Percentiles rank a stretch among this genome's conserved stretches.
phyloP scores from a whole-genome alignment of 1,140 invertebrate species.

The Brachionus asplanchnoidis region DNA sequence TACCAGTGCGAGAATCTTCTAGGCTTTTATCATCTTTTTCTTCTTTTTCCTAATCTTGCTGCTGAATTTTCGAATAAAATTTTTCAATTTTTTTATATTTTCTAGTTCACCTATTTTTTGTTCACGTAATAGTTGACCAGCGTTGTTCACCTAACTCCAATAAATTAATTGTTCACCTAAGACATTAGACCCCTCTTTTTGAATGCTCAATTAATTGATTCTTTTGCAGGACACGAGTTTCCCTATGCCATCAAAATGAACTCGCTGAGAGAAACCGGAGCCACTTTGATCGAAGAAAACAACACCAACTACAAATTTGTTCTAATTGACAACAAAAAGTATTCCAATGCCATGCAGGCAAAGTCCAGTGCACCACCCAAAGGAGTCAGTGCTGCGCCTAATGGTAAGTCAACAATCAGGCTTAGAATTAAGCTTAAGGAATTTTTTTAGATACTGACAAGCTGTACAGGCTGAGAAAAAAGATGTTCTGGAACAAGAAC shows the following conservation, averaged over 20 bases:
- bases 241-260: conserved; percentile 38
- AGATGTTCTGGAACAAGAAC: conserved; percentile 13
- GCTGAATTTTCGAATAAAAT: no score
- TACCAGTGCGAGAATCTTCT: no score
- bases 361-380: not conserved
- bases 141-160: no score
- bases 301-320: conserved; percentile 5
- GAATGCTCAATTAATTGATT: not conserved
- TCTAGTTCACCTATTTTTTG: no score
- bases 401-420: not conserved
- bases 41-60: no score
- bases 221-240: conserved; percentile 29
- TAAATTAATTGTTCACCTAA: no score
- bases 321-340: not conserved
- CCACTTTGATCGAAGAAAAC: conserved; percentile 3
- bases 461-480: not conserved
- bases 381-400: not conserved
- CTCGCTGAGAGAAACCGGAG: not conserved
- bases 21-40: no score
- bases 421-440: not conserved
- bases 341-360: not conserved
- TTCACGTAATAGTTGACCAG: no score
- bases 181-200: no score
- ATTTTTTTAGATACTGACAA: not conserved
- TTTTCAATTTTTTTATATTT: no score